phyloP scores from a whole-genome alignment of 2,113 vertebrate genomes.

The Anthoscopus minutus region DNA sequence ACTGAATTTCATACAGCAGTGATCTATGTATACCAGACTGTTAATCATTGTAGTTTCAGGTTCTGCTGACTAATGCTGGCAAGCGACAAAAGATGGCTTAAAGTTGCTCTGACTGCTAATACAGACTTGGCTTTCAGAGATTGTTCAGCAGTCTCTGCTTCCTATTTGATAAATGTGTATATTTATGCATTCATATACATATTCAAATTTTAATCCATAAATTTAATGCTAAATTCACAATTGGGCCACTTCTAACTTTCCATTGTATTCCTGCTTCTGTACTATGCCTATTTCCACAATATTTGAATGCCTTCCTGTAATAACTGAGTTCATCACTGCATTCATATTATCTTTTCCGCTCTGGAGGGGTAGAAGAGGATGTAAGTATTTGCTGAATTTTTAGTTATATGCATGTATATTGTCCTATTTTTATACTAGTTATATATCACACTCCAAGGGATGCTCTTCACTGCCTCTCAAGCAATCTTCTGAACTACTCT shows the following conservation, averaged over 20 bases:
- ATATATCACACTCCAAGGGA: background rate
- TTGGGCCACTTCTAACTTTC: background rate
- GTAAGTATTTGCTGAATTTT: background rate
- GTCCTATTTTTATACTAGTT: fast-evolving
- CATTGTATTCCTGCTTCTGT: background rate
- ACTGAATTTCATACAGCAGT: background rate
- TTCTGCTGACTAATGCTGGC: background rate
- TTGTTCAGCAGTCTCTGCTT: background rate
- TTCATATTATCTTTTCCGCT: background rate
- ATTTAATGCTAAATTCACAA: background rate
- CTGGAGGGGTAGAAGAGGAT: background rate
- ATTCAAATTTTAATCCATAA: background rate
- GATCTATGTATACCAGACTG: background rate
- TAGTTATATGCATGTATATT: background rate
- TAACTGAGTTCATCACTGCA: background rate
- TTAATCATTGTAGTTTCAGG: background rate
- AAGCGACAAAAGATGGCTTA: background rate
- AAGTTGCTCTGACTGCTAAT: background rate
- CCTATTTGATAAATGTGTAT: background rate
- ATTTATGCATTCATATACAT: background rate
- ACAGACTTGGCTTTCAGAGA: background rate
- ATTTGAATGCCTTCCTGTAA: background rate
- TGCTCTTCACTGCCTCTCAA: background rate
- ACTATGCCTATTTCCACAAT: background rate
- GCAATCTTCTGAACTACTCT: background rate